Percentiles rank a stretch among this genome's conserved stretches.
Evolutionary conservation across 2,888 invertebrate genomes (phyloP).

Genomic region (Drosophila bunnanda): DNA sequence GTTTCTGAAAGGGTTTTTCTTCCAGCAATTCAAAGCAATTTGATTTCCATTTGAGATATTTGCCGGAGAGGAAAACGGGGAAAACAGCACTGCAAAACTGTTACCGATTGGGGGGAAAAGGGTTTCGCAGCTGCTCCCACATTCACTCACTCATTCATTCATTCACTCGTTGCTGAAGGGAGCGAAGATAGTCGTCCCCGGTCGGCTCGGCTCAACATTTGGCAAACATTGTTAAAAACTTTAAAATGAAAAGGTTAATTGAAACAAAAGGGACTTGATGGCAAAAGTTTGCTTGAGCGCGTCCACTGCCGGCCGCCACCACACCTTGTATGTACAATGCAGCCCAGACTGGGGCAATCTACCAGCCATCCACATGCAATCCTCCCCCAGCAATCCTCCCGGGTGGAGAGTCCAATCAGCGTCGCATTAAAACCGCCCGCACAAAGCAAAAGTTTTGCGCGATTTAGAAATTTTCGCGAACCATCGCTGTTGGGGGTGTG

Average conservation of each 20-base stretch:
- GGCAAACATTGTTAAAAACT: constrained; percentile 77
- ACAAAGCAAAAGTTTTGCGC: constrained; percentile 69
- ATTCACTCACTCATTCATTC: constrained; percentile 4
- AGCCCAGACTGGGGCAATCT: constrained; percentile 10
- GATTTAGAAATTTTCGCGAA: constrained; percentile 65
- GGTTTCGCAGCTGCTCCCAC: constrained; percentile 15
- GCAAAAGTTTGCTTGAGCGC: constrained; percentile 76
- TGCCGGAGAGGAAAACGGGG: constrained; percentile 14
- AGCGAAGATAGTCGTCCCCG: constrained; percentile 6
- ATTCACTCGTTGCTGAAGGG: constrained; percentile 2
- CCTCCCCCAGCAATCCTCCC: constrained; percentile 1
- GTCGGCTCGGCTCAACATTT: constrained; percentile 56
- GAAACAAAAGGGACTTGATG: constrained; percentile 77
- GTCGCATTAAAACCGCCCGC: constrained; percentile 63
- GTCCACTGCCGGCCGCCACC: constrained; percentile 50
- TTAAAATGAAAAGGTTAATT: constrained; percentile 79
- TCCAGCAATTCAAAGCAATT: constrained; percentile 55
- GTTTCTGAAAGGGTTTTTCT: constrained; percentile 41
- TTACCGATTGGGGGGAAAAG: constrained; percentile 54
- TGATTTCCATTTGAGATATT: constrained; percentile 74
- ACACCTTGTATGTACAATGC: constrained; percentile 9
- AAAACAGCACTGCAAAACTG: constrained; percentile 50
- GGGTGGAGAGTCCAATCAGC: constrained; percentile 53
- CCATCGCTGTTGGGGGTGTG: constrained; percentile 23
- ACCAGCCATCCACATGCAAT: constrained; percentile 15